Evolutionary conservation across 1,140 invertebrate species (phyloP), one percentile per base, ranked within the genome.

Genomic region (Drosophila ficusphila): DNA sequence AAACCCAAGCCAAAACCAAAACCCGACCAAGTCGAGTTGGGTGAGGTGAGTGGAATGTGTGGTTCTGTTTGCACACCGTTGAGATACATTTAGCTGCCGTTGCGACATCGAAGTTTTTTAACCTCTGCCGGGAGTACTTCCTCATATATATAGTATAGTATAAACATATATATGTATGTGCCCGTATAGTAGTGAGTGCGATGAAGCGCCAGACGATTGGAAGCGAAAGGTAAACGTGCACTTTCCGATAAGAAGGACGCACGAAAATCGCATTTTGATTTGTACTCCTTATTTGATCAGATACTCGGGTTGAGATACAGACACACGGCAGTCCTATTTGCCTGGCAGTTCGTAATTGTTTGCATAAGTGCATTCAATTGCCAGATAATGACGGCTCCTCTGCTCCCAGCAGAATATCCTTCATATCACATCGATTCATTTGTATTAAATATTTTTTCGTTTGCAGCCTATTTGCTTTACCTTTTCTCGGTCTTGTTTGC

Each of bases 191-290:
- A 12, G 14, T 57, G 33, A 25, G 42, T 49, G 36, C 36, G 25
- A 8, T 52, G 61, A 52, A 68, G 78, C 79, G 78, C 78, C 78
- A 82, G 68, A 52, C 46, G 44, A 67, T 68, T 67, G 64, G 61
- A 68, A 67, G 61, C 60, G 62, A 52, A 67, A 68, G 62, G 70
- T 74, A 77, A 82, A 82, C 78, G 72, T 54, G 52, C 52, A 61
- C 69, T 58, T 60, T 52, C 29, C 53, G 78, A 81, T 81, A 77
- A 82, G 73, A 69, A 56, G 78, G 72, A 76, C 79, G 74, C 78
- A 53, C 79, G 78, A 82, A 82, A 82, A 82, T 82, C 74, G 78
- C 74, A 82, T 82, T 82, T 82, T 82, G 78, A 82, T 82, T 82
- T 82, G 79, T 82, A 57, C 69, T 79, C 57, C 73, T 60, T 81